Base-by-base conservation (phyloP, 2,888 invertebrate genomes). In the Zygaena filipendulae region DNA sequence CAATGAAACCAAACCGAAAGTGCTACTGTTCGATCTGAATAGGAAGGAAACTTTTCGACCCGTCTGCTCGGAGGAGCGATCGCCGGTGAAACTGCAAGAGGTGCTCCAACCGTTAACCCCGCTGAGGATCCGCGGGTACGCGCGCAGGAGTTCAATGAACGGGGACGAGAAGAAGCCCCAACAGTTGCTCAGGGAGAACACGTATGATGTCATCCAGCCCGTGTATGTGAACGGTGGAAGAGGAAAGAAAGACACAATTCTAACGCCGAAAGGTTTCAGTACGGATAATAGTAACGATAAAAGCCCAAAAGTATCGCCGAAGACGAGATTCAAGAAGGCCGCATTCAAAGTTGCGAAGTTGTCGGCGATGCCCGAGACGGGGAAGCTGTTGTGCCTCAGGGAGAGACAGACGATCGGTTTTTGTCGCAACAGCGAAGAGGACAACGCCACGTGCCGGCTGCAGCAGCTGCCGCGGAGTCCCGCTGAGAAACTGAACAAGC, bases 191-290 rank as follows among this genome's bases (percentile, higher is more conserved):
- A 49, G 79, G 38, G 77, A 79, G 46, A 77, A 80, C 35, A 79
- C 79, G 0, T 80, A 80, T 39, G 75, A 80, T 29, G 72, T 80
- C 5, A 57, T 80, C 25, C 59, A 77, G 30, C 79, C 79, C 0
- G 50, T 72, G 14, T 74, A 59, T 34, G 45, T 70, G 30, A 66
- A 52, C 12, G 47, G 60, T 11, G 42, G 51, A 2, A 63, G 52
- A 33, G 35, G 50, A 11, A 63, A 54, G 38, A 57, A 56, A 12
- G 45, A 49, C 25, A 56, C 57, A 8, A 30, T 36, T 1, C 43
- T 49, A 6, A 33, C 35, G 3, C 29, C 39, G 3, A 32, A 34
- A 16, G 28, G 21, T n/a, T 26, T 22, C n/a, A 40, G 25, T 21
- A 29, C 35, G 3, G 36, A 40, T 8, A 33, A 38, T 2, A 25